These are phyloP conservation scores for Neopelma chrysocephalum DNA, from an alignment of 2,797 vertebrate species.

Conservation along the genomic window DNA sequence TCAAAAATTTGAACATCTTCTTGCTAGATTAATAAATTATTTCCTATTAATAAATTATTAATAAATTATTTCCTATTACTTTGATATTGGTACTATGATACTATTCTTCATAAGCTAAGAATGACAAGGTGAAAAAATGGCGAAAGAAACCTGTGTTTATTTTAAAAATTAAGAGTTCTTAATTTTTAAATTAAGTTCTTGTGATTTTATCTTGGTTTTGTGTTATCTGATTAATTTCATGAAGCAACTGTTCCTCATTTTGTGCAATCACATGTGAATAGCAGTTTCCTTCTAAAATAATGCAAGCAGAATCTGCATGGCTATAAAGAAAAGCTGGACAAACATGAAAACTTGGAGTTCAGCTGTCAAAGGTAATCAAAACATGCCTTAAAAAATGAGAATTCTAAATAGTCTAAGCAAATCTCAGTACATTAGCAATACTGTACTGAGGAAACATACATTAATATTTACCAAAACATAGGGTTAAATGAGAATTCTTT, in stretches of 20 bases:
- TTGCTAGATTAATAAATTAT: not conserved
- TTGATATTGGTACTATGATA: not conserved
- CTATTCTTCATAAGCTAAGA: not conserved
- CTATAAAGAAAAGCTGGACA: not conserved
- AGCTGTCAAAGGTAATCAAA: not conserved
- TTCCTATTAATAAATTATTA: not conserved
- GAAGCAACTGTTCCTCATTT: constrained; percentile 26
- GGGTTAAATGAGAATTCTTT: not conserved
- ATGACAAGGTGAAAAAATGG: not conserved
- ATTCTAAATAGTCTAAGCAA: not conserved
- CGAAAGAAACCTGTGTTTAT: not conserved
- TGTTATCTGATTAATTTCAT: not conserved
- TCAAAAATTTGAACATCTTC: not conserved
- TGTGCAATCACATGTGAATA: not conserved
- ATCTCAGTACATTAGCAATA: not conserved
- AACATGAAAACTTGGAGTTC: not conserved
- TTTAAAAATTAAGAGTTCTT: not conserved
- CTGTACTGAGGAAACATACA: not conserved
- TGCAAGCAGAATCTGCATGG: not conserved
- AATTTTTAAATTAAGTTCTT: not conserved
- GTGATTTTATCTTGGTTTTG: constrained; percentile 22
- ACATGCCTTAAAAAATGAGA: not conserved
- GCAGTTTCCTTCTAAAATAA: not conserved
- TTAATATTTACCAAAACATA: not conserved
- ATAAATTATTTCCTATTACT: not conserved